Evolutionary conservation across 2,797 vertebrate species (phyloP).

Genomic region (Sebastes itinus): DNA sequence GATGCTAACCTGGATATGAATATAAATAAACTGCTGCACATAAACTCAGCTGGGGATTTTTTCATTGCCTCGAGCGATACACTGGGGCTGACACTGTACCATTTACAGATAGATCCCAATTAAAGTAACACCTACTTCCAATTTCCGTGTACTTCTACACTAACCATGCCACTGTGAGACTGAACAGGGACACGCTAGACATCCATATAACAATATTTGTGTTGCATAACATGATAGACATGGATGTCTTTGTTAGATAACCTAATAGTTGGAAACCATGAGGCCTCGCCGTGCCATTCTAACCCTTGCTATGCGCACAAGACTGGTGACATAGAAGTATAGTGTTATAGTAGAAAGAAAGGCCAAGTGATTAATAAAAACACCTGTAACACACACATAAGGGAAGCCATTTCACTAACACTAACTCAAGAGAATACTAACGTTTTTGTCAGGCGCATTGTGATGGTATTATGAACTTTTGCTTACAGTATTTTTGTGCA

Average conservation of each 20-base stretch:
- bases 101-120: slow-evolving; percentile 39
- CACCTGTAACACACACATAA: background rate
- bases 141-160: slow-evolving; percentile 37
- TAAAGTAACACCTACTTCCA: slow-evolving; percentile 32
- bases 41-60: slow-evolving; percentile 22
- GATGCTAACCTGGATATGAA: slow-evolving; percentile 54
- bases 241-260: slow-evolving; percentile 26
- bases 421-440: background rate
- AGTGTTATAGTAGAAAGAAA: slow-evolving; percentile 2
- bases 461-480: background rate
- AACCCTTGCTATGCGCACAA: background rate
- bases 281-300: background rate
- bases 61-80: slow-evolving; percentile 27
- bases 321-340: slow-evolving; percentile 4
- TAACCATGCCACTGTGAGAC: slow-evolving; percentile 8
- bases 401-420: background rate
- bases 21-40: slow-evolving; percentile 49
- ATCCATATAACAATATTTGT: slow-evolving; percentile 5
- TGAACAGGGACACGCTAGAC: background rate
- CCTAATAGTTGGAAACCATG: slow-evolving; percentile 5
- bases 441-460: background rate
- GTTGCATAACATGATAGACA: slow-evolving; percentile 35
- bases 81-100: slow-evolving; percentile 1
- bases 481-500: background rate
- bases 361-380: background rate